Conservation (phyloP, 2,888 invertebrate genomes). For the Harmothoe impar region DNA sequence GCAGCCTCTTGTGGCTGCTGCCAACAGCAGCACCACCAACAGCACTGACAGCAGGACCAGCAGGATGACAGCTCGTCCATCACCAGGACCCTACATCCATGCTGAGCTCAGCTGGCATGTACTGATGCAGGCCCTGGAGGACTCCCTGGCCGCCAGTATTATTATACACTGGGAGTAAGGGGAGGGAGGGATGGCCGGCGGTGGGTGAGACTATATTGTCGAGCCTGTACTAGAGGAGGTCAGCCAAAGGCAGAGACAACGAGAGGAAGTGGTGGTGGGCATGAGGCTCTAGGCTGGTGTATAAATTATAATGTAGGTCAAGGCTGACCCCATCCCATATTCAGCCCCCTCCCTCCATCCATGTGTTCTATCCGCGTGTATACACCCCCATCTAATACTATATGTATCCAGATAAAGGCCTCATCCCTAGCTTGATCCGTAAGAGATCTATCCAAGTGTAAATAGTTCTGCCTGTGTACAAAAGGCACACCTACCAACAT, state of each 20-base stretch:
- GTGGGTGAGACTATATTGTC: neutral
- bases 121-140: neutral
- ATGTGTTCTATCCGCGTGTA: neutral
- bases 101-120: constrained; percentile 2
- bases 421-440: too few relatives aligned
- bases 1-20: too few relatives aligned
- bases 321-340: neutral
- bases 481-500: constrained; percentile 28
- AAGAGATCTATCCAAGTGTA: too few relatives aligned
- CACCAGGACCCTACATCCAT: neutral
- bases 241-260: neutral
- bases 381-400: neutral
- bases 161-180: neutral
- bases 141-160: neutral
- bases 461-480: too few relatives aligned
- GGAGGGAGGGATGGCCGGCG: neutral
- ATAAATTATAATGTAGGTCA: constrained; percentile 53
- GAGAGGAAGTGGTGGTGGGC: neutral
- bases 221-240: neutral
- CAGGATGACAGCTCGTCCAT: constrained; percentile 19
- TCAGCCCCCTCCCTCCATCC: neutral
- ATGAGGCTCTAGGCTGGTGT: neutral
- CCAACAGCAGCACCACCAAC: neutral
- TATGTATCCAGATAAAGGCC: neutral
- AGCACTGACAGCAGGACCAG: neutral